phyloP scores from a whole-genome alignment of 2,888 invertebrate species.

The Limenitis camilla region DNA sequence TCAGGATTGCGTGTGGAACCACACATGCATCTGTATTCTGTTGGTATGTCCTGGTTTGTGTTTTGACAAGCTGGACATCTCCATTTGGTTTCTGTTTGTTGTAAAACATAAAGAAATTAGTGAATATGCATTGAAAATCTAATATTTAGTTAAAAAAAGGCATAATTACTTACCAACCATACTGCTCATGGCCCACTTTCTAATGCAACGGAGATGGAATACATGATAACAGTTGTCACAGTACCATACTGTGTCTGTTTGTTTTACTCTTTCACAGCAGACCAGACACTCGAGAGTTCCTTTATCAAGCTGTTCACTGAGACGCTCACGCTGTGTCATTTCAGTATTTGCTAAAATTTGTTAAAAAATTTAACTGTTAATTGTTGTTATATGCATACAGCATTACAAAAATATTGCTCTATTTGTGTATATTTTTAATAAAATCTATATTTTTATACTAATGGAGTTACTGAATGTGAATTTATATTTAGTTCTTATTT shows the following conservation, averaged over 20 bases:
- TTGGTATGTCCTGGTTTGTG: conserved; percentile 81
- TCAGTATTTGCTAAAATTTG: conserved; percentile 52
- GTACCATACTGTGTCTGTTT: conserved; percentile 90
- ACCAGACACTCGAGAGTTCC: conserved; percentile 94
- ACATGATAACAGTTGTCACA: conserved; percentile 94
- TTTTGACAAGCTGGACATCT: conserved; percentile 97
- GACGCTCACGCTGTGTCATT: conserved; percentile 86
- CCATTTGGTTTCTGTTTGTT: conserved; percentile 83
- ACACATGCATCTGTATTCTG: conserved; percentile 93
- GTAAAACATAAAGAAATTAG: neutral
- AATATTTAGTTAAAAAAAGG: too few species aligned
- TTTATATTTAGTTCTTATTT: too few species aligned
- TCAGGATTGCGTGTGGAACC: conserved; percentile 84
- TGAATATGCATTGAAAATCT: neutral
- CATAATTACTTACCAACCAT: conserved; percentile 70
- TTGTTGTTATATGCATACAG: too few species aligned
- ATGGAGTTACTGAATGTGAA: too few species aligned
- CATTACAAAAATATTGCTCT: too few species aligned
- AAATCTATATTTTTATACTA: too few species aligned
- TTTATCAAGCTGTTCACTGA: conserved; percentile 87
- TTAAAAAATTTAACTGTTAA: neutral
- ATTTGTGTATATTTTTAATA: too few species aligned
- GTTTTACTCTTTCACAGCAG: conserved; percentile 91
- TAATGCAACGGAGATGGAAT: conserved; percentile 91
- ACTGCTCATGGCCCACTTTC: conserved; percentile 93